Evolutionary conservation across 2,888 invertebrate genomes (phyloP), one percentile per base, ranked within the genome.

Genomic region (Dendrolimus pini): DNA sequence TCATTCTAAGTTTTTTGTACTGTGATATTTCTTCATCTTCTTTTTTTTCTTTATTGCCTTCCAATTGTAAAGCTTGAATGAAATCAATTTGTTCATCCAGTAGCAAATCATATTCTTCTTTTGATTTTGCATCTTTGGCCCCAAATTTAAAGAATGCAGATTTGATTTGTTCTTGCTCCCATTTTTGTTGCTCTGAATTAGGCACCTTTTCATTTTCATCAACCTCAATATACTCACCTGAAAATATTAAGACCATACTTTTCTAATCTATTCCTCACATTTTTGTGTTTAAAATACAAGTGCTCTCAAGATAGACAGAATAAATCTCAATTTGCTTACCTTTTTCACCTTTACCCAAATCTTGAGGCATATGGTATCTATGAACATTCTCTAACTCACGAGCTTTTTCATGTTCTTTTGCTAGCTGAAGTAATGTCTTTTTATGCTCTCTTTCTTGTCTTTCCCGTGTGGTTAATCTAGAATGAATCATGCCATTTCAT

Each of bases 41-140:
- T 66, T 93, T 90, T 69, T 92, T 82, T 68, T 87, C 73, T 87
- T 92, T 81, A 42, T 92, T 93, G 8, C 96, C 97, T 63, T 96
- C 95, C 78, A 97, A 91, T 68, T 94, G 95, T 1, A 97, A 81
- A 0, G 96, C 96, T 84, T 99, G 98, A 62, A 99, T 96, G 80
- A 99, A 99, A 77, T 99, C 98, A 72, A 99, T 98, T 84, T 99
- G 97, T 82, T 99, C 99, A 78, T 99, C 98, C 66, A 99, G 85
- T 47, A 99, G 87, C 42, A 98, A 91, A 63, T 99, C 98, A 89
- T 99, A 99, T 67, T 98, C 96, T 74, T 96, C 93, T 76, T 94
- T 86, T 72, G 86, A 80, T 78, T 85, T 82, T 18, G 95, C 94
- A 92, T 99, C 96, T 83, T 95, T 96, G 0, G 99, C 97, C 9